phyloP scores from a whole-genome alignment of 2,113 vertebrate genomes.

The Dendropsophus ebraccatus region DNA sequence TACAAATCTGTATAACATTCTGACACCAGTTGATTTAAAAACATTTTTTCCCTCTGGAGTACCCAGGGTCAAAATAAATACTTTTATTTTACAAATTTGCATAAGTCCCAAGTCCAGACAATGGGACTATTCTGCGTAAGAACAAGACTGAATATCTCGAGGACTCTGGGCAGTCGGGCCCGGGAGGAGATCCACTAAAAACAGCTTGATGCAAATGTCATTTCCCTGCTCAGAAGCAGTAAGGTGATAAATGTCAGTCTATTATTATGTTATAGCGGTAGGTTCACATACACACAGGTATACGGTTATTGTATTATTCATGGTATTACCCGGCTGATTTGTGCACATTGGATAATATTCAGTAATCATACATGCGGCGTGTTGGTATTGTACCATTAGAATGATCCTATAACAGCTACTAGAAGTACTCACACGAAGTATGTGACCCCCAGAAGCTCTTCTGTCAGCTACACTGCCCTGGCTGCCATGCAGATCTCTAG shows the following conservation, averaged over 20 bases:
- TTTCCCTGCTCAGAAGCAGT: not conserved
- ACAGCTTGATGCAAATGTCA: not conserved
- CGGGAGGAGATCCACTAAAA: not conserved
- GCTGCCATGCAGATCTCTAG: conserved; percentile 94
- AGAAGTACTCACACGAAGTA: conserved; percentile 91
- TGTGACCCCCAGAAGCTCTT: conserved; percentile 85
- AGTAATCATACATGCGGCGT: not conserved
- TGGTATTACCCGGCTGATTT: not conserved
- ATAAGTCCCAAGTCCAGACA: too few relatives aligned
- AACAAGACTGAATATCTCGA: too few relatives aligned
- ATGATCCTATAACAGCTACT: conserved; percentile 63
- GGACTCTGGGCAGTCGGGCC: not conserved
- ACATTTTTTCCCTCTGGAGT: too few relatives aligned
- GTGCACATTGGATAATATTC: not conserved
- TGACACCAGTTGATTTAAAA: too few relatives aligned
- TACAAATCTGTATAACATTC: too few relatives aligned
- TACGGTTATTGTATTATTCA: not conserved
- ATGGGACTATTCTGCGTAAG: too few relatives aligned
- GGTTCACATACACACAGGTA: not conserved
- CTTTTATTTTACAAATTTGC: not conserved
- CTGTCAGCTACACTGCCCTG: conserved; percentile 88
- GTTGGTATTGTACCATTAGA: conserved; percentile 13
- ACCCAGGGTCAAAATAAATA: too few relatives aligned
- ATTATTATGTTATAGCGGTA: not conserved
- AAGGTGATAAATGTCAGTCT: not conserved